phyloP scores from a whole-genome alignment of 2,888 invertebrate genomes.

The Chrysolina haemoptera region DNA sequence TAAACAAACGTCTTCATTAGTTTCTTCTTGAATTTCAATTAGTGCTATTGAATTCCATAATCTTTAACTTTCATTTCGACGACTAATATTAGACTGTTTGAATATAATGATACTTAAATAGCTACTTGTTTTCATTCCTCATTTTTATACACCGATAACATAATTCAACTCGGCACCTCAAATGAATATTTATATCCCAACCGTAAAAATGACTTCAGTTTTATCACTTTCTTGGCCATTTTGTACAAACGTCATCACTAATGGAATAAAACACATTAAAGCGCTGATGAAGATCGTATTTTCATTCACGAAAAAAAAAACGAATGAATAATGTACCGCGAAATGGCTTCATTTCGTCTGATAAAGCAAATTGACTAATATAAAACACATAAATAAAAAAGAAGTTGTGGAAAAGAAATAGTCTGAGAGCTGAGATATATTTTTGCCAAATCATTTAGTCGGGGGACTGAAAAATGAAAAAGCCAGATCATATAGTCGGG shows the following conservation, averaged over 20 bases:
- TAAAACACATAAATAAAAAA: background rate
- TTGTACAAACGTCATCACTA: background rate
- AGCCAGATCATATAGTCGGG: too few species aligned
- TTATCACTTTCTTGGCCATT: background rate
- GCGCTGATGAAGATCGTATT: background rate
- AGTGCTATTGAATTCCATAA: too few species aligned
- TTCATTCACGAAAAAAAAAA: background rate
- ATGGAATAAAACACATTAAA: background rate
- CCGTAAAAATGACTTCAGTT: background rate
- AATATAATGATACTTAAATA: too few species aligned
- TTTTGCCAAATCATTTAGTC: too few species aligned
- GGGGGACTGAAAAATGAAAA: too few species aligned
- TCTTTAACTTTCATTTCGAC: too few species aligned
- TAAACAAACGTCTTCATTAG: too few species aligned
- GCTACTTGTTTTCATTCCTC: too few species aligned
- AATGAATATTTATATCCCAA: constrained; percentile 5
- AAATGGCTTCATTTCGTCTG: background rate
- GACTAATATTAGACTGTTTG: too few species aligned
- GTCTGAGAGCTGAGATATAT: too few species aligned
- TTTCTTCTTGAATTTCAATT: background rate
- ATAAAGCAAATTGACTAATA: background rate
- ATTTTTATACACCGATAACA: too few species aligned
- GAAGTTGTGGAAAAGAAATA: too few species aligned
- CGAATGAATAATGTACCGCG: background rate
- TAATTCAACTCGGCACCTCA: background rate